These are phyloP conservation scores for Eurytoma californica DNA, from an alignment of 2,888 invertebrate species.

Conservation along the genomic window DNA sequence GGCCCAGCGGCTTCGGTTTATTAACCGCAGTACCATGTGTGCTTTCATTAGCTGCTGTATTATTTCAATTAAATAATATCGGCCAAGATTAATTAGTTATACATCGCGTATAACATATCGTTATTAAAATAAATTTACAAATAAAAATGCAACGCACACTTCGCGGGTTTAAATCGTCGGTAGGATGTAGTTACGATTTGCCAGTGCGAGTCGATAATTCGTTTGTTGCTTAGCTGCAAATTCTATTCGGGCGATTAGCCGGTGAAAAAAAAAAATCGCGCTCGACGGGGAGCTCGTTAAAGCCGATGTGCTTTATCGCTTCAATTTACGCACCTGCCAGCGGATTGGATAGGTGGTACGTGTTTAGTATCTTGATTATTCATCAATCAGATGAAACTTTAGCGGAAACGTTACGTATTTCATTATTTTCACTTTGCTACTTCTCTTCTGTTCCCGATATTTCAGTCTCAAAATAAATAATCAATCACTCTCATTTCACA, in stretches of 20 bases:
- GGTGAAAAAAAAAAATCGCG: not conserved
- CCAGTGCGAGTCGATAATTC: not conserved
- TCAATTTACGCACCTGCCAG: conserved; percentile 60
- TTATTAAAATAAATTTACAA: too few species aligned
- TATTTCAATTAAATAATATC: not conserved
- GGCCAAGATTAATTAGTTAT: not conserved
- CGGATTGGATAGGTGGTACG: conserved; percentile 55
- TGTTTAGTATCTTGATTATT: conserved; percentile 57
- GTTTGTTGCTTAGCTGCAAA: not conserved
- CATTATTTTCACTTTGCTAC: conserved; percentile 3
- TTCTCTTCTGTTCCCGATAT: not conserved
- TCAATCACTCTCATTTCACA: conserved; percentile 22
- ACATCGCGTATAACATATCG: not conserved
- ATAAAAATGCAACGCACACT: not conserved
- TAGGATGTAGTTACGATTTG: too few species aligned
- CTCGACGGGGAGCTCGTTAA: conserved; percentile 45
- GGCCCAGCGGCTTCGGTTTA: not conserved
- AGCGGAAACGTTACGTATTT: conserved; percentile 3
- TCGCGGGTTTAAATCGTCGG: too few species aligned
- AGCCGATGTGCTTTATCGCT: conserved; percentile 54
- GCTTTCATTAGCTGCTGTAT: conserved; percentile 3
- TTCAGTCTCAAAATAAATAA: conserved; percentile 17
- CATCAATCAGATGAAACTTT: conserved; percentile 37
- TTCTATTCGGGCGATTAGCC: not conserved
- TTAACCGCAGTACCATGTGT: not conserved